Evolutionary conservation across 2,113 vertebrate species (phyloP).

Genomic region (Oreotrochilus melanogaster): DNA sequence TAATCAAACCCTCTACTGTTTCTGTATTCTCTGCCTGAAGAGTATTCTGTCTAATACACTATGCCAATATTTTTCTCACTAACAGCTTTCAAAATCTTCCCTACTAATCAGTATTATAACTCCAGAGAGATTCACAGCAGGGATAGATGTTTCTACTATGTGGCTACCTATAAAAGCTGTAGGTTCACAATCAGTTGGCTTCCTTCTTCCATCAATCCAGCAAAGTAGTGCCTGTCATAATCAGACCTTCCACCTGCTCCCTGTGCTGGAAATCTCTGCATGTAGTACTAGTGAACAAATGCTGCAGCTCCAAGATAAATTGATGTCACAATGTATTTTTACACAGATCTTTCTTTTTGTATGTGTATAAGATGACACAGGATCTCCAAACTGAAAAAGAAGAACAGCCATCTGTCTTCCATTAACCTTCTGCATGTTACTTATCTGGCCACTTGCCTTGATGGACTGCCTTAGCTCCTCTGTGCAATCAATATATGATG

Average conservation of each 20-base stretch:
- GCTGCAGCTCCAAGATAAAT: conserved; percentile 4
- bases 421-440: conserved; percentile 14
- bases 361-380: background rate
- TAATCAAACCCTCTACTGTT: background rate
- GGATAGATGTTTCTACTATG: background rate
- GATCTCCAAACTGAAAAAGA: conserved; percentile 14
- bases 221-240: conserved; percentile 4
- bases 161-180: conserved; percentile 6
- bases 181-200: background rate
- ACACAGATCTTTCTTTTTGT: conserved; percentile 17
- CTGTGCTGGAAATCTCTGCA: conserved; percentile 18
- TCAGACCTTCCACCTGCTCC: conserved; percentile 34
- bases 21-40: background rate
- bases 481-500: background rate
- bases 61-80: background rate
- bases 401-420: conserved; percentile 14
- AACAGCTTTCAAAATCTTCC: background rate
- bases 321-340: conserved; percentile 29
- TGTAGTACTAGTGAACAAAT: background rate
- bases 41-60: background rate
- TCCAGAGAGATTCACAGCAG: background rate
- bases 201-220: conserved; percentile 13
- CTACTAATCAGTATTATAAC: background rate
- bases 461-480: background rate
- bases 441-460: background rate